A percentile compares a stretch with the other conserved stretches of the same genome.
Conservation (phyloP, 2,797 vertebrate genomes). For the Sebastes oblongus region DNA sequence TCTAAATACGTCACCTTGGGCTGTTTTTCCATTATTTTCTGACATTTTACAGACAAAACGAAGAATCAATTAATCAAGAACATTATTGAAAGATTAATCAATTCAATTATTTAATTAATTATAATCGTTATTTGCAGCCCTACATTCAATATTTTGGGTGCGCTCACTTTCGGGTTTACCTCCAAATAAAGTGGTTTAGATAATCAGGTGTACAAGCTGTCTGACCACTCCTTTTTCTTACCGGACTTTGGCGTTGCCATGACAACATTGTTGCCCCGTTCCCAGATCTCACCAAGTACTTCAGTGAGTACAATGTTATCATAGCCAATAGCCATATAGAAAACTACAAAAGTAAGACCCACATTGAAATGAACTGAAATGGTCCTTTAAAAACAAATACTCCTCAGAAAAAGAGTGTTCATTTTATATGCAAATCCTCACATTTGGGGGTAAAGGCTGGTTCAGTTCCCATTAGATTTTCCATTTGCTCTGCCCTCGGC, state of each 20-base stretch:
- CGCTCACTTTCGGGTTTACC: not conserved
- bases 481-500: constrained; percentile 34
- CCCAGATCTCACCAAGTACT: not conserved
- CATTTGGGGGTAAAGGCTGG: not conserved
- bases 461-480: constrained; percentile 44
- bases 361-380: not conserved
- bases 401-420: not conserved
- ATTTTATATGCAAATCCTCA: constrained; percentile 20
- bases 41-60: not conserved
- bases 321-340: not conserved
- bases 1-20: not conserved
- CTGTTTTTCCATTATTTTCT: not conserved
- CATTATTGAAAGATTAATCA: not conserved
- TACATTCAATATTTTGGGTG: not conserved
- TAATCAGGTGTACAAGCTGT: not conserved
- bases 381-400: not conserved
- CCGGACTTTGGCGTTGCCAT: not conserved
- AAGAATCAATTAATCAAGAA: no score
- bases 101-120: not conserved
- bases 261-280: not conserved
- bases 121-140: not conserved
- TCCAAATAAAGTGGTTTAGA: not conserved
- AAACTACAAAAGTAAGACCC: not conserved
- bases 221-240: not conserved
- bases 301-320: not conserved